Base-by-base conservation (phyloP, 2,888 invertebrate species). In the Habroteleia sp. region DNA sequence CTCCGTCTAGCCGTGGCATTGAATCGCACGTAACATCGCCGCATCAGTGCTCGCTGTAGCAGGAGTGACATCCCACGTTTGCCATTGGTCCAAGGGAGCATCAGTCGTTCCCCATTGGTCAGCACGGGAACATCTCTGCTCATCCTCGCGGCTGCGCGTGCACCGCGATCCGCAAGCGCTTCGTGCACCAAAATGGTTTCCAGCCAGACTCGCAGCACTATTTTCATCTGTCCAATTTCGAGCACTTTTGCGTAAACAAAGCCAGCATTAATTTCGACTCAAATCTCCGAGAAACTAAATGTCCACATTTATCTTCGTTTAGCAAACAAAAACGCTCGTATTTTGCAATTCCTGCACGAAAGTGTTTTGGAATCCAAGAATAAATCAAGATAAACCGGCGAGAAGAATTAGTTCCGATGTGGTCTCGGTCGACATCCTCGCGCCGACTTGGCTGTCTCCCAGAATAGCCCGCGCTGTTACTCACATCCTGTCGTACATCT, bases 21-120 rank as follows among this genome's bases (percentile, higher is more conserved):
- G 66, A 71, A 76, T 76, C 62, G 58, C 7, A 44, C 44, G 68
- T 56, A 42, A 52, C 48, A 52, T 46, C 35, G 44, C 39, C 63
- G 65, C 27, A 52, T 60, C 60, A 54, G 48, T 58, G 48, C 54
- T 46, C 54, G 42, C 35, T 20, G 42, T 42, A 54, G 46, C 54
- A 11, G 11, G 42, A 65, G 79, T 83, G 79, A 83, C 84, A 87
- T 87, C 85, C 82, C 81, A 73, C 65, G 54, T 42, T 73, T 74
- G 73, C 76, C 75, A 87, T 88, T 87, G 87, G 88, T 74, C 76
- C 82, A 77, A 82, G 81, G 84, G 83, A 85, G 81, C 88, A 87
- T 87, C 88, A 80, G 79, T 77, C 77, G 29, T 62, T 58, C 31
- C 69, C 77, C 46, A 87, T 88, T 88, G 88, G 88, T 74, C 78